These are phyloP conservation scores for Tragelaphus oryx DNA, from an alignment of 2,797 vertebrate genomes.

Conservation along the genomic window DNA sequence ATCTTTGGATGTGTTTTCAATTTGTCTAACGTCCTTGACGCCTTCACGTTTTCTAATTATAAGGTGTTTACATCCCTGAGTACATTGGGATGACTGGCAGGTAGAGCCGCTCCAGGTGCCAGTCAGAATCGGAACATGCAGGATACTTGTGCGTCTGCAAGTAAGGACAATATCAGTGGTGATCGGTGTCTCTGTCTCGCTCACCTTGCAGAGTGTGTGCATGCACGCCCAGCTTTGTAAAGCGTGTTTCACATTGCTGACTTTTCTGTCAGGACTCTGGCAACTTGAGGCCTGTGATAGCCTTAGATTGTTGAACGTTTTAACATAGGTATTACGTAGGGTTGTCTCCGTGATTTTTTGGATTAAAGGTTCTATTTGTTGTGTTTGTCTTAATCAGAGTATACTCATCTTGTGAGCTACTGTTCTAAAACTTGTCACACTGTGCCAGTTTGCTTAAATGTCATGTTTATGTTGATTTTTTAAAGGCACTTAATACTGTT, in stretches of 20 bases:
- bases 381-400: conserved; percentile 66
- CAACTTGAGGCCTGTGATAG: not conserved
- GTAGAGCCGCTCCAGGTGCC: conserved; percentile 63
- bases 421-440: conserved; percentile 59
- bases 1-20: conserved; percentile 73
- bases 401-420: conserved; percentile 64
- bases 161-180: conserved; percentile 70
- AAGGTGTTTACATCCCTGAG: conserved; percentile 51
- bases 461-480: conserved; percentile 64
- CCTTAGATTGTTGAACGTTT: conserved; percentile 34
- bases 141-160: conserved; percentile 71
- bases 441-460: conserved; percentile 64
- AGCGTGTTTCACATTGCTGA: conserved; percentile 53
- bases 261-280: conserved; percentile 13
- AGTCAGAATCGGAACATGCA: conserved; percentile 58
- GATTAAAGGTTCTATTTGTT: conserved; percentile 39
- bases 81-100: conserved; percentile 73
- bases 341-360: not conserved
- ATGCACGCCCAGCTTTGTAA: conserved; percentile 47
- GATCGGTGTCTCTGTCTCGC: conserved; percentile 66
- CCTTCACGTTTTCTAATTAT: conserved; percentile 75
- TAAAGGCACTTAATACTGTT: conserved; percentile 30
- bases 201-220: conserved; percentile 66
- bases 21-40: conserved; percentile 72
- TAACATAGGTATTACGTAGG: conserved; percentile 22